A percentile compares a stretch with the other conserved stretches of the same genome.
phyloP scores from a whole-genome alignment of 2,888 invertebrate genomes.

The Eupithecia inturbata region DNA sequence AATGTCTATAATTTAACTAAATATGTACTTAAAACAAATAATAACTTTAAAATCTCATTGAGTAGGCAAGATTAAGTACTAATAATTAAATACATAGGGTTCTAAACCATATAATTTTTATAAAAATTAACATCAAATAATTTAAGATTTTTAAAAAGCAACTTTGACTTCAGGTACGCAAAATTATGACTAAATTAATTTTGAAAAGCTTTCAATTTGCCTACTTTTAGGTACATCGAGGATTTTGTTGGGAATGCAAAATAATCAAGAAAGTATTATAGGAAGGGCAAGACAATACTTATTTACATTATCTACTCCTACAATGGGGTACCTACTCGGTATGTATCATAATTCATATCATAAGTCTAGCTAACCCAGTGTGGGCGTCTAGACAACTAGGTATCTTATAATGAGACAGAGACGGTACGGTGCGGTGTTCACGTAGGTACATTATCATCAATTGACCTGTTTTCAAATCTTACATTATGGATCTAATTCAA shows the following conservation, averaged over 20 bases:
- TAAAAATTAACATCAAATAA: conserved; percentile 19
- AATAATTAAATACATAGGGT: conserved; percentile 23
- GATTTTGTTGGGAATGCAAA: conserved; percentile 4
- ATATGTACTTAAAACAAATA: conserved; percentile 30
- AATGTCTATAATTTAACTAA: conserved; percentile 21
- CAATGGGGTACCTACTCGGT: not conserved
- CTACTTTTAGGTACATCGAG: not conserved
- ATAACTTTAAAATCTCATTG: conserved; percentile 5
- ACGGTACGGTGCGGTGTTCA: conserved; percentile 9
- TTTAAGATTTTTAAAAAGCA: conserved; percentile 10
- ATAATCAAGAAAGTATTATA: not conserved
- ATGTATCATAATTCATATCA: not conserved
- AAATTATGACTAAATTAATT: not conserved
- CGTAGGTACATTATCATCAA: conserved; percentile 9
- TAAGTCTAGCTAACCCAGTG: not conserved
- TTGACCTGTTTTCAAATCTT: conserved; percentile 14
- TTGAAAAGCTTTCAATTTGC: not conserved
- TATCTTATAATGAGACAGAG: conserved; percentile 12
- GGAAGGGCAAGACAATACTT: not conserved
- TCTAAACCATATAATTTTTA: conserved; percentile 21
- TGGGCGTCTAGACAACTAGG: conserved; percentile 7
- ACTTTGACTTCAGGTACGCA: conserved; percentile 30
- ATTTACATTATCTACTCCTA: not conserved
- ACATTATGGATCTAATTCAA: conserved; percentile 8
- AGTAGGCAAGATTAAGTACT: conserved; percentile 5